A percentile compares a stretch with the other conserved stretches of the same genome.
These are phyloP conservation scores for Metalampra italica DNA, from an alignment of 2,888 invertebrate species.

Conservation along the genomic window DNA sequence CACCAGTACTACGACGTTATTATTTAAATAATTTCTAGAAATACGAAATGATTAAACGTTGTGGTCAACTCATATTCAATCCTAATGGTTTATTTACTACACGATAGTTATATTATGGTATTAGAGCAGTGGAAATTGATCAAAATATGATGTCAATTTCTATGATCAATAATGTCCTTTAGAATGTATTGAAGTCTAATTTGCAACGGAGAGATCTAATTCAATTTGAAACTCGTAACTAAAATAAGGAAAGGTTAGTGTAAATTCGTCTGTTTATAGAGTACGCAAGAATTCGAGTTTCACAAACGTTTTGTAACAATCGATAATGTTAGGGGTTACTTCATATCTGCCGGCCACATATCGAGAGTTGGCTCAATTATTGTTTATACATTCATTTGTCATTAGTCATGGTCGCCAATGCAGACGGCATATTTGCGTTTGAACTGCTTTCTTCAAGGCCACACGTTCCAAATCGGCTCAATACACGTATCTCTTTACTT, in stretches of 20 bases:
- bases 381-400: slow-evolving; percentile 54
- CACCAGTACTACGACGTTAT: slow-evolving; percentile 22
- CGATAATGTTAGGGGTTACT: slow-evolving; percentile 19
- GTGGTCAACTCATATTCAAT: no score
- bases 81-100: no score
- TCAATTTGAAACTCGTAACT: no score
- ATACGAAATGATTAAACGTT: no score
- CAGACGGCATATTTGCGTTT: slow-evolving; percentile 38
- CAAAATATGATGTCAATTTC: no score
- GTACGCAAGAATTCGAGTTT: background rate
- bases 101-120: no score
- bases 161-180: no score
- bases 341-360: slow-evolving; percentile 23
- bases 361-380: slow-evolving; percentile 26
- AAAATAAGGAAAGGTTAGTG: no score
- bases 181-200: no score
- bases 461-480: slow-evolving; percentile 8
- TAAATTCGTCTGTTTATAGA: no score
- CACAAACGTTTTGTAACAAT: background rate
- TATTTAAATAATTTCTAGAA: background rate
- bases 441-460: slow-evolving; percentile 50
- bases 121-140: no score
- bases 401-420: slow-evolving; percentile 56
- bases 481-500: slow-evolving; percentile 10
- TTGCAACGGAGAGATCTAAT: no score